A percentile compares a stretch with the other conserved stretches of the same genome.
Evolutionary conservation across 2,888 invertebrate species (phyloP).

Genomic region (Gerris lacustris): DNA sequence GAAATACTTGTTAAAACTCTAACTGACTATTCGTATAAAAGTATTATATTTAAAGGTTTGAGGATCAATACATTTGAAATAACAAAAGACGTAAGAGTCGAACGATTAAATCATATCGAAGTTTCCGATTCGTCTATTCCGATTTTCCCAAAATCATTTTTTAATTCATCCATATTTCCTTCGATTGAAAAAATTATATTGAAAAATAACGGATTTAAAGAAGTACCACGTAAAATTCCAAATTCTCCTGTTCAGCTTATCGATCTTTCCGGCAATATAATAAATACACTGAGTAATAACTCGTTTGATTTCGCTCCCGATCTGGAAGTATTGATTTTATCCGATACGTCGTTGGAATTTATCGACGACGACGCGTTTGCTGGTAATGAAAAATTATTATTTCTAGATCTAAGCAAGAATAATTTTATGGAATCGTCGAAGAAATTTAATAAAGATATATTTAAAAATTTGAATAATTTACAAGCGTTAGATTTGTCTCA

Average conservation of each 20-base stretch:
- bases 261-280: not conserved
- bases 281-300: not conserved
- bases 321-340: not conserved
- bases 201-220: not conserved
- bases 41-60: not conserved
- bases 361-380: not conserved
- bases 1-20: not conserved
- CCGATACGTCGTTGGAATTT: not conserved
- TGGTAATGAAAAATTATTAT: not conserved
- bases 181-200: not conserved
- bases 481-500: not conserved
- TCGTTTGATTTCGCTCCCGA: not conserved
- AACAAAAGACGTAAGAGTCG: no score
- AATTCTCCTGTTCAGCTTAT: not conserved
- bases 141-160: not conserved
- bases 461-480: not conserved
- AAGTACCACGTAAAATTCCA: not conserved
- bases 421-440: not conserved
- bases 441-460: not conserved
- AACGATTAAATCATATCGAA: not conserved
- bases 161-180: not conserved
- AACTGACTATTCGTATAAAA: not conserved
- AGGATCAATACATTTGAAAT: no score
- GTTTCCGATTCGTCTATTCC: not conserved
- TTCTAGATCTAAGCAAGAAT: not conserved